These are phyloP conservation scores for Acanthosepion lycidas DNA, from an alignment of 2,888 invertebrate species.

Conservation along the genomic window DNA sequence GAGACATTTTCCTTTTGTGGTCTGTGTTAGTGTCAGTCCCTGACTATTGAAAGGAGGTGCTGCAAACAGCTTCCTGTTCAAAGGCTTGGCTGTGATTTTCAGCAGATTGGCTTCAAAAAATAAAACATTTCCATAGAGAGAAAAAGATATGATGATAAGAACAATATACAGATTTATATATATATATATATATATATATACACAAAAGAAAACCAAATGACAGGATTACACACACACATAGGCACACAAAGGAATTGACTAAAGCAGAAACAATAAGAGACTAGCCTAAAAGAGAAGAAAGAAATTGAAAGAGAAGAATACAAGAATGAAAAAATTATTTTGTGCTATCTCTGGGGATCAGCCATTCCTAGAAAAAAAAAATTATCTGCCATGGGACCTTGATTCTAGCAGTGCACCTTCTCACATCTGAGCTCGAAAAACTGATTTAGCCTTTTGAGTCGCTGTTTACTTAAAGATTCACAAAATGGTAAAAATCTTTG, in stretches of 20 bases:
- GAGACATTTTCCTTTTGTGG: background rate
- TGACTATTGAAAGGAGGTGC: background rate
- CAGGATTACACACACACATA: no score
- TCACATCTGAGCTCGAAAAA: background rate
- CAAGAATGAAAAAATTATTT: background rate
- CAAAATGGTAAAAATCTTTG: background rate
- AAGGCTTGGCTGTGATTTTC: conserved; percentile 7
- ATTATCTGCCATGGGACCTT: background rate
- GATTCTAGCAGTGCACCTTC: background rate
- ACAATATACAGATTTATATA: background rate
- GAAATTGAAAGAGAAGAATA: background rate
- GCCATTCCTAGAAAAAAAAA: background rate
- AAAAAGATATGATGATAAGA: background rate
- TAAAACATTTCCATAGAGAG: background rate
- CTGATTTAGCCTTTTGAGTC: background rate
- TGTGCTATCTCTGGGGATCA: background rate
- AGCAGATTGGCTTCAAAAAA: background rate
- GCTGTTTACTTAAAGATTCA: background rate
- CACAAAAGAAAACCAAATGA: background rate
- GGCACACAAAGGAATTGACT: background rate
- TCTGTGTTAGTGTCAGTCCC: background rate
- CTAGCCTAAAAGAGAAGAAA: background rate
- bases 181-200: background rate
- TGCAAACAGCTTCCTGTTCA: background rate
- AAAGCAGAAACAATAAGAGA: background rate